phyloP scores from a whole-genome alignment of 23 tunicate species.

The Trididemnum nubilum region DNA sequence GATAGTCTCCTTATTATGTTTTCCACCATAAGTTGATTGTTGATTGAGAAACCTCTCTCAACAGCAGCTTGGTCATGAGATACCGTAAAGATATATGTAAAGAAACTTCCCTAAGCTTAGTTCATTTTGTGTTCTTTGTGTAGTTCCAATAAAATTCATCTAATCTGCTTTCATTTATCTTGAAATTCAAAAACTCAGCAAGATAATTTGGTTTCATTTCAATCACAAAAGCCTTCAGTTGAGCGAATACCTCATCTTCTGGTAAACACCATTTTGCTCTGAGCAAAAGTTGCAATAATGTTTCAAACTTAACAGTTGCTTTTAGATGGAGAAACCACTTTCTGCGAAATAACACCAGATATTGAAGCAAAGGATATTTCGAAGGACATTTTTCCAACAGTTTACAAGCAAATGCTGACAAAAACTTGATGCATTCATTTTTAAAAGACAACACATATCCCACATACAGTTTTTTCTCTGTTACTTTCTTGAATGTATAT shows the following conservation, averaged over 20 bases:
- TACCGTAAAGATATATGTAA: background rate
- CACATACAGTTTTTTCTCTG: no score
- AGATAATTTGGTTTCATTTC: constrained; percentile 1
- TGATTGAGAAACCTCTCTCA: constrained; percentile 21
- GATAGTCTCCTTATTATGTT: background rate
- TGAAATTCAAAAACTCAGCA: constrained; percentile 2
- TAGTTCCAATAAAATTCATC: constrained; percentile 8
- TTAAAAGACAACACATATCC: constrained; percentile 1
- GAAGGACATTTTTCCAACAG: constrained; percentile 9
- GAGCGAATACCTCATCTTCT: constrained; percentile 7
- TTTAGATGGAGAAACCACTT: background rate
- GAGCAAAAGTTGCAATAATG: constrained; percentile 10
- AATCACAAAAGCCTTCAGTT: constrained; percentile 3
- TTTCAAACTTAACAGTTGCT: constrained; percentile 4
- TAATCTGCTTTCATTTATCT: background rate
- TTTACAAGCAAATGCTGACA: background rate
- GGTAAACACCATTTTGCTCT: constrained; percentile 1
- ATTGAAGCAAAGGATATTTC: constrained; percentile 19
- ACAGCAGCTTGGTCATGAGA: constrained; percentile 24
- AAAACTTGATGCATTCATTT: constrained; percentile 12
- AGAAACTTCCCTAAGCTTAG: background rate
- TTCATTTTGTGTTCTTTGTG: background rate
- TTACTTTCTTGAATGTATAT: background rate
- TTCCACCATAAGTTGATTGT: constrained; percentile 8
- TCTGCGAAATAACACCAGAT: background rate